Evolutionary conservation across 2,113 vertebrate genomes (phyloP), one percentile per base, ranked within the genome.

Genomic region (Aphelocoma coerulescens): DNA sequence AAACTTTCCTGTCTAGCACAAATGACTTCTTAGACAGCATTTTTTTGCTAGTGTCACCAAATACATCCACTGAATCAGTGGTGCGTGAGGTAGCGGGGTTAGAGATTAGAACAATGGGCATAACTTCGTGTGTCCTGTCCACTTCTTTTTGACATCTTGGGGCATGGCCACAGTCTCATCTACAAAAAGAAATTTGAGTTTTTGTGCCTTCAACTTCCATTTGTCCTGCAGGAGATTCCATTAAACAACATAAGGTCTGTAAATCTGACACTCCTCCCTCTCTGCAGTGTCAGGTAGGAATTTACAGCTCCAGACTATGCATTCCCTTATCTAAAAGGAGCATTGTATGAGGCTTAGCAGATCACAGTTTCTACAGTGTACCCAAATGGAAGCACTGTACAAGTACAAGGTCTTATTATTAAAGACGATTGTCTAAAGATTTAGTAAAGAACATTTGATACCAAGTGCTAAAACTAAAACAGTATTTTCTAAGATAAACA

Each of bases 361-460:
- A 88, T 83, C 37, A 62, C 0, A 0, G 22, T 79, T 90, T 63
- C 82, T 61, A 41, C 39, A 85, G 67, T 5, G 19, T 30, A 77
- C 33, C 10, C 33, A 80, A 62, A 94, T 54, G 41, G 61, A 96
- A 90, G 48, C 26, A 85, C 33, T 44, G 33, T 63, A 66, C 27
- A 83, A 85, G 17, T 46, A 62, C 32, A 54, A 74, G 18, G n/a
- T 49, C 72, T 91, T 67, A 63, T 54, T 85, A 73, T n/a, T 80
- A 83, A 85, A 93, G 48, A 71, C 3, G 3, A 67, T 10, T 65
- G 57, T 61, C 68, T 63, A 74, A 71, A 93, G 57, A 48, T 90
- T 93, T 84, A 95, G 30, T 49, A 85, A 94, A 90, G 77, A 92
- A 65, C 35, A 73, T 79, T 74, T 83, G 46, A 90, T 57, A 91